A percentile compares a stretch with the other conserved stretches of the same genome.
These are phyloP conservation scores for fruit fly (Drosophila melanogaster) DNA, from an alignment of 1,140 invertebrate genomes.

Conservation along the genomic window Release_6_plus_ISO1_MT NT_033777.3:11515001-11515500, in stretches of 20 bases:
- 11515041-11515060: neutral
- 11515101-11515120: neutral
- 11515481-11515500: conserved; percentile 4
- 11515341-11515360: conserved; percentile 67
- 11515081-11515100: neutral
- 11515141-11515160: neutral
- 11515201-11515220: neutral
- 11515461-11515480: conserved; percentile 20
- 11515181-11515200: neutral
- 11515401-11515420: conserved; percentile 30
- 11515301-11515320: conserved; percentile 53
- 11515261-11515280: conserved; percentile 3
- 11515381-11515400: conserved; percentile 17
- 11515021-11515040: too few species aligned
- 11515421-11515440: conserved; percentile 30
- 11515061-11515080: neutral
- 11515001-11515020: neutral
- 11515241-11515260: conserved; percentile 2
- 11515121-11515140: neutral
- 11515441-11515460: conserved; percentile 15
- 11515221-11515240: neutral
- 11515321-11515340: conserved; percentile 80
- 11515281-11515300: conserved; percentile 4
- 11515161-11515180: neutral
- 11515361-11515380: conserved; percentile 21